Evolutionary conservation across 1,140 invertebrate genomes (phyloP).

Genomic region (Zaprionus davidi): DNA sequence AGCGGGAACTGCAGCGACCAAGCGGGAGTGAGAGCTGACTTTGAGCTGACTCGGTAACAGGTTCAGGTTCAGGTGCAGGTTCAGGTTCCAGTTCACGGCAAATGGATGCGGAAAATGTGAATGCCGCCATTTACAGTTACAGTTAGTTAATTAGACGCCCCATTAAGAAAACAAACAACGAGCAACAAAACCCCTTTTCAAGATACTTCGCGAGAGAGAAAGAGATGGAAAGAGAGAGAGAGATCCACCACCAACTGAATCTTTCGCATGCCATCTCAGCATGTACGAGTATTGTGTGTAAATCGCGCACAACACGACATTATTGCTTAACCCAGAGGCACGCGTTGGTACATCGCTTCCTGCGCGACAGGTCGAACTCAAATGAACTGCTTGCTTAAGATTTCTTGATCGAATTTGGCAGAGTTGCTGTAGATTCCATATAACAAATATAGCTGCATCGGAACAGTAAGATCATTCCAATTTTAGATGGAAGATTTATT

Average conservation of each 20-base stretch:
- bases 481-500: too few species aligned
- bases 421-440: not conserved
- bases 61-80: constrained; percentile 15
- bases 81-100: constrained; percentile 19
- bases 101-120: constrained; percentile 44
- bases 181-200: not conserved
- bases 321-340: constrained; percentile 9
- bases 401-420: not conserved
- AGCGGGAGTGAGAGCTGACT: not conserved
- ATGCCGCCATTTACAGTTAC: constrained; percentile 41
- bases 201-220: not conserved
- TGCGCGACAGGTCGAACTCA: not conserved
- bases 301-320: not conserved
- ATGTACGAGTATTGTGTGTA: not conserved
- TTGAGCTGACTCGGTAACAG: not conserved
- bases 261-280: not conserved
- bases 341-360: not conserved
- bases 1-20: constrained; percentile 26
- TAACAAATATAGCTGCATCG: not conserved
- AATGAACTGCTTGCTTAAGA: not conserved
- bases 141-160: constrained; percentile 34
- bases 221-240: not conserved
- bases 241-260: not conserved
- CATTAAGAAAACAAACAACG: constrained; percentile 34
- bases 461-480: not conserved